Conservation (phyloP, 1,140 invertebrate genomes). For the Sitobion miscanthi region DNA sequence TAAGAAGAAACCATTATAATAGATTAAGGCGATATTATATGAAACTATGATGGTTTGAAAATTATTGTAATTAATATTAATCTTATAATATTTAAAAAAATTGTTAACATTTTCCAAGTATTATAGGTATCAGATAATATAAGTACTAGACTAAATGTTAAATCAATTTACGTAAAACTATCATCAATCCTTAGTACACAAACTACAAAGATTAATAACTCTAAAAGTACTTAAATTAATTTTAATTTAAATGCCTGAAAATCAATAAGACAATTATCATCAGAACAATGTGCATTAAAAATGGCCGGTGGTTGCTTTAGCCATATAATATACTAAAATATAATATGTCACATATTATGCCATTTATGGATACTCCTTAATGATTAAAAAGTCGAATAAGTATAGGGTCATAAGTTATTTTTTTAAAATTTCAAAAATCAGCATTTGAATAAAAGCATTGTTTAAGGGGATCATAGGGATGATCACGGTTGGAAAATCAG, state of each 20-base stretch:
- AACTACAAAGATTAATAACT: not conserved
- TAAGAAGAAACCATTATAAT: not conserved
- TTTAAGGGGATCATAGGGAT: not conserved
- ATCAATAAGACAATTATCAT: not conserved
- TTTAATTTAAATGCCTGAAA: not conserved
- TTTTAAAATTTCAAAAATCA: not conserved
- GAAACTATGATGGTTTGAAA: not conserved
- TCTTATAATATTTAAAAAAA: not conserved
- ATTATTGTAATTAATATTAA: not conserved
- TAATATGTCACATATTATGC: too few species aligned
- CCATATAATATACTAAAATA: not conserved
- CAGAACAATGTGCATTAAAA: not conserved
- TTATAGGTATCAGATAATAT: too few species aligned
- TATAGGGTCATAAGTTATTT: not conserved
- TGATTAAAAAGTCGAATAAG: not conserved
- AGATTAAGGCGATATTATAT: not conserved
- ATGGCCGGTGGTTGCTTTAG: not conserved
- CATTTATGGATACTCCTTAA: not conserved
- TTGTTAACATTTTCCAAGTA: too few species aligned
- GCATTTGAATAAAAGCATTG: not conserved
- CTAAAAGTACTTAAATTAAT: not conserved
- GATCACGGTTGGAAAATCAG: not conserved
- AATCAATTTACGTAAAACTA: not conserved
- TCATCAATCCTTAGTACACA: not conserved
- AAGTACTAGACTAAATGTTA: not conserved